Evolutionary conservation across 2,888 invertebrate species (phyloP).

Genomic region (Folsomia candida): DNA sequence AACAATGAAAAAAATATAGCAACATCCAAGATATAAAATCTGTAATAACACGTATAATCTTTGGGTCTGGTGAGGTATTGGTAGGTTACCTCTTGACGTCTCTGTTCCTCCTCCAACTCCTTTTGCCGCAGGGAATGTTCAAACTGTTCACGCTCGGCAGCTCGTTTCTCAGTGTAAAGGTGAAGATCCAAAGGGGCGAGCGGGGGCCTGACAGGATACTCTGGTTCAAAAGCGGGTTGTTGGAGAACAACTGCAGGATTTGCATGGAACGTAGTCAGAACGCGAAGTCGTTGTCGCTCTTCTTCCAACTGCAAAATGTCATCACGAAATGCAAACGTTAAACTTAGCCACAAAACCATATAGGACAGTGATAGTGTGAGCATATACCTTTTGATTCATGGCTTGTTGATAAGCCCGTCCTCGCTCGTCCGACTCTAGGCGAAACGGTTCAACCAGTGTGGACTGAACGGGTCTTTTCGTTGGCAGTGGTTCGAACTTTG

Average conservation of each 20-base stretch:
- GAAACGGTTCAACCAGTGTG: constrained; percentile 54
- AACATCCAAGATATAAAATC: too few species aligned
- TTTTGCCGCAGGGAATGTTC: constrained; percentile 59
- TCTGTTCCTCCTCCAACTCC: constrained; percentile 60
- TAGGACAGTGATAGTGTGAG: constrained; percentile 13
- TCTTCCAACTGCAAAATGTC: constrained; percentile 55
- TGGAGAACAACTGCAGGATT: constrained; percentile 63
- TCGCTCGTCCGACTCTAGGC: constrained; percentile 51
- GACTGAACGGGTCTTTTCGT: constrained; percentile 51
- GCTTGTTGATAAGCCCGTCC: constrained; percentile 42
- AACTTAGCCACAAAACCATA: too few species aligned
- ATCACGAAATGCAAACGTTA: too few species aligned
- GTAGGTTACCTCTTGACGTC: constrained; percentile 52
- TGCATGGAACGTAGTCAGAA: constrained; percentile 61
- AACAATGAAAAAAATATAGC: background rate
- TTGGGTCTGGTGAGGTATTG: too few species aligned
- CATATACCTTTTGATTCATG: constrained; percentile 40
- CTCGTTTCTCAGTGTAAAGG: constrained; percentile 66
- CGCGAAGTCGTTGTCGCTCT: constrained; percentile 52
- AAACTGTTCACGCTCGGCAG: constrained; percentile 63
- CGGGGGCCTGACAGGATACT: constrained; percentile 57
- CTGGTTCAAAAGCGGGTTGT: constrained; percentile 66
- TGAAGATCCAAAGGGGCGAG: constrained; percentile 59
- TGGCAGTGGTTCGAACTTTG: constrained; percentile 58
- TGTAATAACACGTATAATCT: too few species aligned